phyloP scores from a whole-genome alignment of 2,797 vertebrate genomes.

The Meda fulgida region DNA sequence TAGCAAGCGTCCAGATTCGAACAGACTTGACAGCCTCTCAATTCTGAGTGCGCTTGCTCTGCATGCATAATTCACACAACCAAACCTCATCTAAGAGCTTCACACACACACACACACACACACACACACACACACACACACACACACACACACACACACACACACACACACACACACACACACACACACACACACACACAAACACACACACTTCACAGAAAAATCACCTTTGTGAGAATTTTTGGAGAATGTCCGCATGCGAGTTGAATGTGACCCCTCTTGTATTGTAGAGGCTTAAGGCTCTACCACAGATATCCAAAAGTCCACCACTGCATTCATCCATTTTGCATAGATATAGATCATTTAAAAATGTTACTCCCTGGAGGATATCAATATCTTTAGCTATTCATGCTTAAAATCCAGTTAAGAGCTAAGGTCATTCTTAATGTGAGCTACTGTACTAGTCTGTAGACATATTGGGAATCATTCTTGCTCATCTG shows the following conservation, averaged over 20 bases:
- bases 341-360: conserved; percentile 39
- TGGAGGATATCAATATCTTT: conserved; percentile 45
- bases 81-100: conserved; percentile 30
- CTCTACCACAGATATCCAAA: conserved; percentile 3
- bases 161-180: not conserved
- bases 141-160: not conserved
- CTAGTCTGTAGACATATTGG: conserved; percentile 15
- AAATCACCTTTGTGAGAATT: not conserved
- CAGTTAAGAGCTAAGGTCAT: conserved; percentile 22
- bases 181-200: not conserved
- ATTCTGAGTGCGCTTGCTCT: conserved; percentile 44
- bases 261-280: not conserved
- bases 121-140: not conserved
- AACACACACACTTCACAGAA: too few species aligned
- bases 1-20: conserved; percentile 51
- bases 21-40: conserved; percentile 57
- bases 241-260: conserved; percentile 1
- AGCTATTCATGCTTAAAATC: conserved; percentile 45
- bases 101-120: not conserved
- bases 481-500: conserved; percentile 25
- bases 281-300: conserved; percentile 19
- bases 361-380: conserved; percentile 37
- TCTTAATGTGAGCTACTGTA: conserved; percentile 30
- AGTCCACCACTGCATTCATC: conserved; percentile 15
- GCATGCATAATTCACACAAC: conserved; percentile 62